These are phyloP conservation scores for Eleginops maclovinus DNA, from an alignment of 2,113 vertebrate genomes.

Conservation along the genomic window DNA sequence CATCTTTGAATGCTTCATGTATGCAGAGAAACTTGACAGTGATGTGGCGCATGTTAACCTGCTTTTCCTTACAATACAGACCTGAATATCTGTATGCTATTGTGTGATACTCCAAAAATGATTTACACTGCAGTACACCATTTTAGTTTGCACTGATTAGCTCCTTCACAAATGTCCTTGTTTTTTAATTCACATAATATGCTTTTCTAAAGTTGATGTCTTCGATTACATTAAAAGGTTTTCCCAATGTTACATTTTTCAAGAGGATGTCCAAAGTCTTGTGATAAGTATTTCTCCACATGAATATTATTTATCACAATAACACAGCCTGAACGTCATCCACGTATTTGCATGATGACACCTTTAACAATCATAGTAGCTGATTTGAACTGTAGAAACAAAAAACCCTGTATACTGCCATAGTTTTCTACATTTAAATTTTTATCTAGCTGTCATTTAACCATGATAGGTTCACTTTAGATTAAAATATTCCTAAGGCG, in stretches of 20 bases:
- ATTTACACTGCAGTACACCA: background rate
- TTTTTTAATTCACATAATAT: background rate
- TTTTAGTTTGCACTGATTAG: background rate
- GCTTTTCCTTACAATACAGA: background rate
- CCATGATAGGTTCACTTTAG: background rate
- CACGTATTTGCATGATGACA: background rate
- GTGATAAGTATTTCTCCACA: background rate
- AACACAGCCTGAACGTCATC: background rate
- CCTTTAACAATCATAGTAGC: background rate
- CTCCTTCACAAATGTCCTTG: background rate
- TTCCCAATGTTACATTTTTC: background rate
- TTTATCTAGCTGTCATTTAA: background rate
- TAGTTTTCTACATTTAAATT: background rate
- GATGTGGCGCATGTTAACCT: constrained; percentile 42
- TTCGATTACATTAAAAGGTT: background rate
- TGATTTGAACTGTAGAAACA: background rate
- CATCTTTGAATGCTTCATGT: background rate
- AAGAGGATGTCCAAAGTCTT: background rate
- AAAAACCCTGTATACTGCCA: background rate
- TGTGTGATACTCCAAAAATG: background rate
- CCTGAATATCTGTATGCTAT: constrained; percentile 2
- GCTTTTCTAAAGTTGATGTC: background rate
- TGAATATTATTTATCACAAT: background rate
- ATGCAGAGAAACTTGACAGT: background rate
- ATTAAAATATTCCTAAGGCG: background rate